Percentiles rank a stretch among this genome's conserved stretches.
Evolutionary conservation across 2,113 vertebrate species (phyloP).

Genomic region (Lathamus discolor): DNA sequence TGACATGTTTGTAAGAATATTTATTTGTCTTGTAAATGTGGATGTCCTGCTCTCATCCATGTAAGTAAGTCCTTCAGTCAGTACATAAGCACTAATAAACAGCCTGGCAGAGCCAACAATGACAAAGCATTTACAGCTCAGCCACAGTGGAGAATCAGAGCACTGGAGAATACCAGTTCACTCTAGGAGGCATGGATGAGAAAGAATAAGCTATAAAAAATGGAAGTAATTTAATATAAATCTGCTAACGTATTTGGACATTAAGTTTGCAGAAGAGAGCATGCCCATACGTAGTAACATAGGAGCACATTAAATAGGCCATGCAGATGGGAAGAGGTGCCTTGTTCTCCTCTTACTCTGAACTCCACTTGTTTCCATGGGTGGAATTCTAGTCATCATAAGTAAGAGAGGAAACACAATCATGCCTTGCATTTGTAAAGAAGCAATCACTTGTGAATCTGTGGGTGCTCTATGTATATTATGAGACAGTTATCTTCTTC

Average conservation of each 20-base stretch:
- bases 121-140: background rate
- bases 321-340: background rate
- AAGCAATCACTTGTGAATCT: background rate
- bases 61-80: background rate
- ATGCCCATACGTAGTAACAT: background rate
- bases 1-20: background rate
- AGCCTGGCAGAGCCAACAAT: background rate
- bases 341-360: background rate
- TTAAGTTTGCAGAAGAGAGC: background rate
- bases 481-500: background rate
- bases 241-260: background rate
- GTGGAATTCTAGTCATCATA: background rate
- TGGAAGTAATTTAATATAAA: background rate
- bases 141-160: background rate
- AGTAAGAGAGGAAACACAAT: background rate
- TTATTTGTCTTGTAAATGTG: background rate
- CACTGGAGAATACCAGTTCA: background rate
- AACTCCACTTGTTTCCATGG: background rate
- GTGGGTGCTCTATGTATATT: background rate
- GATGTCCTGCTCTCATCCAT: background rate
- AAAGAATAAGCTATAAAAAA: background rate
- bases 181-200: background rate
- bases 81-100: background rate
- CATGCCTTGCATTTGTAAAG: background rate
- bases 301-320: background rate